Evolutionary conservation across 2,888 invertebrate species (phyloP).

Genomic region (Callyntrura guangdongensis): DNA sequence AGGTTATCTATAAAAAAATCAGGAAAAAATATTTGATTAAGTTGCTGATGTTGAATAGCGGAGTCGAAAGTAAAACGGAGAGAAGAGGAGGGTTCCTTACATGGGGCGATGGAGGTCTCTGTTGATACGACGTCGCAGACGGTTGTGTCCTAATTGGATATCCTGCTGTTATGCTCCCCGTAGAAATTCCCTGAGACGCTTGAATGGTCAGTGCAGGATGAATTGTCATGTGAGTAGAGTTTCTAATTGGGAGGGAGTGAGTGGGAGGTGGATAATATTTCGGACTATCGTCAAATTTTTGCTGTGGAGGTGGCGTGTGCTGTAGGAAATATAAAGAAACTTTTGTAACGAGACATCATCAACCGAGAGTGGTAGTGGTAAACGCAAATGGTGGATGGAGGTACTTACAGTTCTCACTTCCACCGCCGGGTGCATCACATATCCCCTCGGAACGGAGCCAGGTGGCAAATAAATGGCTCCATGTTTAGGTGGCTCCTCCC

Average conservation of each 20-base stretch:
- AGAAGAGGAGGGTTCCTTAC: constrained; percentile 79
- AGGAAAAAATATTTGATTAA: not conserved
- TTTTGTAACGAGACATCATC: too few species aligned
- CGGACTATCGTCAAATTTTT: constrained; percentile 82
- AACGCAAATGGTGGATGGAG: too few species aligned
- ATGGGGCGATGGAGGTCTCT: constrained; percentile 84
- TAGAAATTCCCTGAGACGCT: constrained; percentile 88
- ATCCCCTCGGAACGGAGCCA: constrained; percentile 77
- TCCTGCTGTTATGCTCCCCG: constrained; percentile 93
- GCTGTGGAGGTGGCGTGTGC: constrained; percentile 77
- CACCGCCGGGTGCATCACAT: constrained; percentile 80
- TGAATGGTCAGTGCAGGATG: constrained; percentile 78
- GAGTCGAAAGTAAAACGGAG: too few species aligned
- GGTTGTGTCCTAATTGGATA: constrained; percentile 92
- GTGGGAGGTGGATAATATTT: constrained; percentile 83
- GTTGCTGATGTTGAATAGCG: too few species aligned
- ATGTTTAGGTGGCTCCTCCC: constrained; percentile 84
- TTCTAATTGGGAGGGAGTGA: constrained; percentile 78
- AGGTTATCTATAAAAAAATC: constrained; percentile 77
- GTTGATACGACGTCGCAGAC: constrained; percentile 85
- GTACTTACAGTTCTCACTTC: constrained; percentile 79
- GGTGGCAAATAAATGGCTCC: constrained; percentile 80
- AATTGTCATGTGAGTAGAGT: constrained; percentile 78
- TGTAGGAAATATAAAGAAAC: constrained; percentile 22
- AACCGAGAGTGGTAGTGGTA: too few species aligned